Evolutionary conservation across 2,888 invertebrate species (phyloP).

Genomic region (Sesamia inferens): DNA sequence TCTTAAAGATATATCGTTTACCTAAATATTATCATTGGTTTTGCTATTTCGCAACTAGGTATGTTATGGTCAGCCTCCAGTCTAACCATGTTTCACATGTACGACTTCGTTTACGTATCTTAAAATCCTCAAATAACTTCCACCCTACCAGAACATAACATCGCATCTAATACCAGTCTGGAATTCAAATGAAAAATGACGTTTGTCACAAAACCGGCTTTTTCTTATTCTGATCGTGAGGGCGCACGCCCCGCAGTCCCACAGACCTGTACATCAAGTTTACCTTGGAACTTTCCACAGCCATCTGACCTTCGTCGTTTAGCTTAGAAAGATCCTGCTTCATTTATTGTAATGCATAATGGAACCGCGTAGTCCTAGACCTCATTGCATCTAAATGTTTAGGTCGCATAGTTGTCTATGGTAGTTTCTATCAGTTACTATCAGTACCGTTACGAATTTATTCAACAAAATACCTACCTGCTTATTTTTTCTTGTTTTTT

Average conservation of each 20-base stretch:
- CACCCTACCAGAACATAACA: background rate
- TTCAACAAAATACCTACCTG: background rate
- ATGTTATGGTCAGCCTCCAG: too few species aligned
- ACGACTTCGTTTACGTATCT: too few species aligned
- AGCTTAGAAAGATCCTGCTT: conserved; percentile 57
- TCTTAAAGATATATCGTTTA: background rate
- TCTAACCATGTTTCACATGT: too few species aligned
- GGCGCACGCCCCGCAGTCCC: conserved; percentile 46
- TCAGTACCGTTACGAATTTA: conserved; percentile 14
- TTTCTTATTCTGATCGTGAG: conserved; percentile 47
- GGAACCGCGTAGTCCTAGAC: conserved; percentile 45
- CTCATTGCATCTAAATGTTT: conserved; percentile 52
- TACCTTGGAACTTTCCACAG: conserved; percentile 60
- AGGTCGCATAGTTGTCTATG: conserved; percentile 45
- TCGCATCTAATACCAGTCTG: conserved; percentile 19
- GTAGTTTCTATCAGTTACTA: conserved; percentile 18
- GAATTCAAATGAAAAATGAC: conserved; percentile 31
- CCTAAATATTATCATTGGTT: too few species aligned
- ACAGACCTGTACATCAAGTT: conserved; percentile 36
- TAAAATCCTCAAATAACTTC: background rate
- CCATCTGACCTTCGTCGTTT: conserved; percentile 43
- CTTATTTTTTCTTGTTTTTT: background rate
- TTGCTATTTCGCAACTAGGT: too few species aligned
- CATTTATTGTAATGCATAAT: conserved; percentile 38
- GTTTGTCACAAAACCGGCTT: conserved; percentile 55